Evolutionary conservation across 1,140 invertebrate genomes (phyloP).

Genomic region (Capitella teleta): DNA sequence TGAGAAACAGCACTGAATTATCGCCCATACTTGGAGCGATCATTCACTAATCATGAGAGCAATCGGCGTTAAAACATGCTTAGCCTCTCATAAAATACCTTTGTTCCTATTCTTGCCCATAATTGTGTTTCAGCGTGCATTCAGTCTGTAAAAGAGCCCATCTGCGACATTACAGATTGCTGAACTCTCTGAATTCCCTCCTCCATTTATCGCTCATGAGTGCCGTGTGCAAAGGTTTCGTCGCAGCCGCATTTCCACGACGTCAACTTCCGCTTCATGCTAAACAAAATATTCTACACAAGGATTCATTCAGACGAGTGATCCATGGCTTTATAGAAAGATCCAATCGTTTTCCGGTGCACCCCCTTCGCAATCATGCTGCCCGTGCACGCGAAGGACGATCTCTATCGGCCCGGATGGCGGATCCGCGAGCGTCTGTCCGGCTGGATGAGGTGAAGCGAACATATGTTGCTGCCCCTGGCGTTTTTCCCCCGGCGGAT

Average conservation of each 20-base stretch:
- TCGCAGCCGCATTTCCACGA: not conserved
- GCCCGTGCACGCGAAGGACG: slow-evolving; percentile 9
- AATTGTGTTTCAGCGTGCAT: no score
- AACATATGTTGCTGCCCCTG: not conserved
- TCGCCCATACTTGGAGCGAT: no score
- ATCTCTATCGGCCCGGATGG: slow-evolving; percentile 9
- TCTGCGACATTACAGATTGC: no score
- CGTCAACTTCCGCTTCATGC: not conserved
- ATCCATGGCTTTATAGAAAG: not conserved
- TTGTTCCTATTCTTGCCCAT: no score
- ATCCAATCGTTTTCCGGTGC: not conserved
- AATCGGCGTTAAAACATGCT: no score
- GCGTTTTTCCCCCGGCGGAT: not conserved
- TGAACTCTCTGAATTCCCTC: no score
- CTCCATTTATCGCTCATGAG: no score
- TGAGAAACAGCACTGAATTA: no score
- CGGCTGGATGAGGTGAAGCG: slow-evolving; percentile 9
- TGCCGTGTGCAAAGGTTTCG: no score
- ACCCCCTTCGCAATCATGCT: slow-evolving; percentile 2
- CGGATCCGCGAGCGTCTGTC: slow-evolving; percentile 8
- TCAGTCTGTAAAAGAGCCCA: no score
- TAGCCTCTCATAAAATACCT: no score
- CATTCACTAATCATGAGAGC: no score
- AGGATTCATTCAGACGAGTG: not conserved
- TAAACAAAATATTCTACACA: not conserved